Conservation (phyloP, 2,113 vertebrate species). For the Scartelaos histophorus region DNA sequence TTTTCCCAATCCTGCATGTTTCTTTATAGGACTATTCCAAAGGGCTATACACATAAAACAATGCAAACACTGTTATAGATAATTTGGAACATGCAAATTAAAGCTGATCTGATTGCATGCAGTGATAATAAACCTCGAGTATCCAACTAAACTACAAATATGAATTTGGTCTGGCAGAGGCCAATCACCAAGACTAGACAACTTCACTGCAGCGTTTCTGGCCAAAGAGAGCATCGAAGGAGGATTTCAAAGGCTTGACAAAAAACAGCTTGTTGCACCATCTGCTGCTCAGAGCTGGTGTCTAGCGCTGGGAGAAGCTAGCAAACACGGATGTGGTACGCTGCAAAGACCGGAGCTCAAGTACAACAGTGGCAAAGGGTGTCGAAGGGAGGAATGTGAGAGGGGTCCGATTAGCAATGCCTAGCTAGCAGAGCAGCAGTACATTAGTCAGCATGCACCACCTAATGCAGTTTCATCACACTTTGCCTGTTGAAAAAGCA, state of each 20-base stretch:
- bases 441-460: constrained; percentile 65
- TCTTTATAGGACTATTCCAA: constrained; percentile 22
- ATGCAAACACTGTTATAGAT: constrained; percentile 17
- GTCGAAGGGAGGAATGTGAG: constrained; percentile 61
- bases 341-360: constrained; percentile 16
- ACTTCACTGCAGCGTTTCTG: constrained; percentile 13
- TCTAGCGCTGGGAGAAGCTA: constrained; percentile 22
- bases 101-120: constrained; percentile 32
- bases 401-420: constrained; percentile 36
- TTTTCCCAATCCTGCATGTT: constrained; percentile 36
- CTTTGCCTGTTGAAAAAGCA: constrained; percentile 51
- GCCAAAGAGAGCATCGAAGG: constrained; percentile 10
- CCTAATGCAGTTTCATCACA: constrained; percentile 46
- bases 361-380: constrained; percentile 24
- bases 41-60: not conserved
- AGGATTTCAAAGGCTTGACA: constrained; percentile 24
- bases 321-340: constrained; percentile 9
- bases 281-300: constrained; percentile 46
- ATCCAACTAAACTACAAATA: not conserved
- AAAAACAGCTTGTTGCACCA: constrained; percentile 50
- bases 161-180: constrained; percentile 8
- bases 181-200: not conserved
- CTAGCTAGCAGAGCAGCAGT: constrained; percentile 44
- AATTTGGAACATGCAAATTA: constrained; percentile 24
- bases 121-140: constrained; percentile 15